Conservation (phyloP, 2,113 vertebrate genomes). For the Rhynchopsitta pachyrhyncha region DNA sequence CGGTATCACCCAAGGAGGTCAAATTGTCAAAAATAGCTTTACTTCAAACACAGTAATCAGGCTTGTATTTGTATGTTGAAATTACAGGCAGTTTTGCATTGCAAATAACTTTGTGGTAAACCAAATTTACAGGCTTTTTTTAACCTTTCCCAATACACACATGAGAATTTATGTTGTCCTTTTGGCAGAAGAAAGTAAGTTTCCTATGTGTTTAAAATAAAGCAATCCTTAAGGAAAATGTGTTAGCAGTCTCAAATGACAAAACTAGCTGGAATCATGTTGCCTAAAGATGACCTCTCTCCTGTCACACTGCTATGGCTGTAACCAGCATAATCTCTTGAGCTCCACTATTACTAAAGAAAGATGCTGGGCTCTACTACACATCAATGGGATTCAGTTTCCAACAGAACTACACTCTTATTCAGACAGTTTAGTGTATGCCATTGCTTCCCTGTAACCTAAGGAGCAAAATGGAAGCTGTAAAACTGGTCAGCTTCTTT, state of each 20-base stretch:
- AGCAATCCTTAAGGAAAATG: not conserved
- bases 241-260: not conserved
- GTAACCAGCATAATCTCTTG: not conserved
- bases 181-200: not conserved
- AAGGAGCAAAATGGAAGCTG: not conserved
- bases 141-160: not conserved
- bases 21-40: constrained; percentile 28
- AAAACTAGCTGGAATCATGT: not conserved
- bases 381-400: not conserved
- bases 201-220: constrained; percentile 28
- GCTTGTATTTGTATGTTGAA: constrained; percentile 3
- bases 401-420: not conserved
- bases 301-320: not conserved
- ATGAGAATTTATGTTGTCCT: not conserved
- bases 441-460: not conserved
- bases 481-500: not conserved
- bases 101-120: constrained; percentile 31
- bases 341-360: not conserved
- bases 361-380: not conserved
- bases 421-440: not conserved
- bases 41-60: not conserved
- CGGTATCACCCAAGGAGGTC: not conserved
- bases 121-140: not conserved
- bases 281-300: not conserved
- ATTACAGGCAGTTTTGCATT: constrained; percentile 29